A percentile compares a stretch with the other conserved stretches of the same genome.
phyloP scores from a whole-genome alignment of 2,888 invertebrate genomes.

The Hyles lineata region DNA sequence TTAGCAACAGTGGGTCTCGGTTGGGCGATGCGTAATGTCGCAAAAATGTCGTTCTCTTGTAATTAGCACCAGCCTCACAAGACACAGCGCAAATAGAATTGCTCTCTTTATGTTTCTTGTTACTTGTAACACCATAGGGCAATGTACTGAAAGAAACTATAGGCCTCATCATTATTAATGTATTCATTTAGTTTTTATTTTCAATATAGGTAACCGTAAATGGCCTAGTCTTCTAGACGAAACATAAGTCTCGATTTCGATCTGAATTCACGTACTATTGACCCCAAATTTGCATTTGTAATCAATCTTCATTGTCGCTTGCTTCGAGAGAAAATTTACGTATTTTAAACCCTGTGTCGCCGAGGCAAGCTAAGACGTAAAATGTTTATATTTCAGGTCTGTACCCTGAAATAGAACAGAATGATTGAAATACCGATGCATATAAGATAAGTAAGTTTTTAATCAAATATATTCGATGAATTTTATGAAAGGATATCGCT shows the following conservation, averaged over 20 bases:
- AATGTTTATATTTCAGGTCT: too few relatives aligned
- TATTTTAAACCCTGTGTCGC: conserved; percentile 10
- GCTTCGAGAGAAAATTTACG: background rate
- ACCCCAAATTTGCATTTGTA: too few relatives aligned
- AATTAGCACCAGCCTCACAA: conserved; percentile 66
- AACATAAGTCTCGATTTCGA: too few relatives aligned
- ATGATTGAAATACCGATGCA: too few relatives aligned
- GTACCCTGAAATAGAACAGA: too few relatives aligned
- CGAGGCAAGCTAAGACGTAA: background rate
- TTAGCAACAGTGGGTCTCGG: conserved; percentile 12
- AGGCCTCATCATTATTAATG: conserved; percentile 31
- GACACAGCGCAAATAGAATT: conserved; percentile 64
- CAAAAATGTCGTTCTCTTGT: conserved; percentile 65
- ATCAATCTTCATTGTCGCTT: too few relatives aligned
- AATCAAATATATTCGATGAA: too few relatives aligned
- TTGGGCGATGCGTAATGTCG: conserved; percentile 54
- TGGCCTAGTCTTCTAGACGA: too few relatives aligned
- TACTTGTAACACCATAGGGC: conserved; percentile 53
- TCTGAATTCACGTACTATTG: too few relatives aligned
- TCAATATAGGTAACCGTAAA: too few relatives aligned
- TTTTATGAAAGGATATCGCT: too few relatives aligned
- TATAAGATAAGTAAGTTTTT: too few relatives aligned
- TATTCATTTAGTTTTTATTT: background rate
- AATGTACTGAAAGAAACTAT: conserved; percentile 52
- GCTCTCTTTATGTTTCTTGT: conserved; percentile 58